Conservation (phyloP, 2,113 vertebrate genomes). For the Burhinus oedicnemus region DNA sequence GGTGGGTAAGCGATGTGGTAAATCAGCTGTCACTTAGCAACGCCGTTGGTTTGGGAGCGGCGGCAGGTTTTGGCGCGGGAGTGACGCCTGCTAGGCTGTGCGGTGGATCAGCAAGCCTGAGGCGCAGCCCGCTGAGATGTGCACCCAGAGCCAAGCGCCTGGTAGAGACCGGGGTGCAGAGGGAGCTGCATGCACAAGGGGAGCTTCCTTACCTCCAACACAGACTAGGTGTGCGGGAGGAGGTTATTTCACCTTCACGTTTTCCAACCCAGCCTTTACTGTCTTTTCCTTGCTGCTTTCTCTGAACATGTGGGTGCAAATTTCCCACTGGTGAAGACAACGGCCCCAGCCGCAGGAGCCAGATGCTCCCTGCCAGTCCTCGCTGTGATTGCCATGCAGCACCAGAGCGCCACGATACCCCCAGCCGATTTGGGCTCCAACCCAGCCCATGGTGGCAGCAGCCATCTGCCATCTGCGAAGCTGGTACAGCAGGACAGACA, state of each 20-base stretch:
- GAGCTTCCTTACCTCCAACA: background rate
- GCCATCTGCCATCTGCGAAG: background rate
- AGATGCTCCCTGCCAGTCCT: background rate
- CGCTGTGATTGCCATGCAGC: fast-evolving
- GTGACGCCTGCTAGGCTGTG: background rate
- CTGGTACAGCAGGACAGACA: background rate
- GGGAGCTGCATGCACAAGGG: fast-evolving
- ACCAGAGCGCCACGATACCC: fast-evolving
- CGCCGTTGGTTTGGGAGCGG: fast-evolving
- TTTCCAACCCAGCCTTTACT: background rate
- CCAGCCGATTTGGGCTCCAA: background rate
- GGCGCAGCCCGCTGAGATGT: fast-evolving
- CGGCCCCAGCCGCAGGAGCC: background rate
- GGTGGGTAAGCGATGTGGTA: background rate
- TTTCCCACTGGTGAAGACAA: background rate
- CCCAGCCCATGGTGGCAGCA: background rate
- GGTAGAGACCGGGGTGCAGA: background rate
- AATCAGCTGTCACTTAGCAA: constrained; percentile 59
- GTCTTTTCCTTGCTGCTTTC: background rate
- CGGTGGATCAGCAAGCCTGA: background rate
- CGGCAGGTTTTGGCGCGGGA: fast-evolving
- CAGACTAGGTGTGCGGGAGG: background rate
- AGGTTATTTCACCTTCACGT: background rate
- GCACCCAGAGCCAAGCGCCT: background rate
- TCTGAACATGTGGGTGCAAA: background rate